Evolutionary conservation across 2,888 invertebrate genomes (phyloP).

Genomic region (Drosophila fungiperda): DNA sequence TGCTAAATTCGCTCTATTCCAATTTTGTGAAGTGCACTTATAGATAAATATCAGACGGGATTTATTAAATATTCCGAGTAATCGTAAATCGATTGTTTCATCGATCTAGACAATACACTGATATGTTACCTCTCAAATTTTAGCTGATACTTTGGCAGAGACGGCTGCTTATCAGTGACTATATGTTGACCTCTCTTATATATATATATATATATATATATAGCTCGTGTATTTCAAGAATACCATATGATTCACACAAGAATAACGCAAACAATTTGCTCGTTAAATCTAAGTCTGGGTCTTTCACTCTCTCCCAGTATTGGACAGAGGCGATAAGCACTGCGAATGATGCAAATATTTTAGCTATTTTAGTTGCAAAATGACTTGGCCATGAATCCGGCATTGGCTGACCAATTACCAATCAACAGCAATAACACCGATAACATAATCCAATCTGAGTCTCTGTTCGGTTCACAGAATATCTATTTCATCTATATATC

Average conservation of each 20-base stretch:
- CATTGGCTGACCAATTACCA: background rate
- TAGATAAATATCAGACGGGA: constrained; percentile 28
- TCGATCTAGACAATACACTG: background rate
- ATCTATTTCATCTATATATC: background rate
- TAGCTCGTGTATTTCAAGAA: background rate
- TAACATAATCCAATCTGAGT: background rate
- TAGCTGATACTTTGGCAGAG: background rate
- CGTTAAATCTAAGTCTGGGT: constrained; percentile 31
- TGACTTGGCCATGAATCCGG: constrained; percentile 46
- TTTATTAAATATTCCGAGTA: background rate
- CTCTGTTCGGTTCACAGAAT: background rate
- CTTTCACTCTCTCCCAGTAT: constrained; percentile 2
- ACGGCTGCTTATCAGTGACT: background rate
- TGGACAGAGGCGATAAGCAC: constrained; percentile 52
- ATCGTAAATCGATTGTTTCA: background rate
- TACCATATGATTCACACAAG: constrained; percentile 45
- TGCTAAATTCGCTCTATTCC: background rate
- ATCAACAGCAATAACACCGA: constrained; percentile 1
- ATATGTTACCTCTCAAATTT: background rate
- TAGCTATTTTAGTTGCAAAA: constrained; percentile 8
- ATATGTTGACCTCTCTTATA: background rate
- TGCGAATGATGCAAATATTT: constrained; percentile 8
- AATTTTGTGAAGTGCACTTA: constrained; percentile 14
- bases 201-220: background rate
- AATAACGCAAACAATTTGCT: constrained; percentile 20